phyloP scores from a whole-genome alignment of 2,113 vertebrate species.

The Misgurnus mizolepis region DNA sequence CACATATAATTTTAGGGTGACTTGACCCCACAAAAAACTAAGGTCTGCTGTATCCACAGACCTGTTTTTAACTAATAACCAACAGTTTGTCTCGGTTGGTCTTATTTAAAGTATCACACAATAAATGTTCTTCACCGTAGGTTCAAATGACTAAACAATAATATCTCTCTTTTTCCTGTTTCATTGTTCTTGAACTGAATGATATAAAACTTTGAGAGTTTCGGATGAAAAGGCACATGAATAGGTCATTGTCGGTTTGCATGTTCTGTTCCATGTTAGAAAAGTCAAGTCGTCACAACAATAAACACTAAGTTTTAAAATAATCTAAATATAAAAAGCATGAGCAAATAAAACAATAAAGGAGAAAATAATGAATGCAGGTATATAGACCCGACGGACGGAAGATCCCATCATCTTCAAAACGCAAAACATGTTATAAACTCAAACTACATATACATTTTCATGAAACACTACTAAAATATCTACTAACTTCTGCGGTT shows the following conservation, averaged over 20 bases:
- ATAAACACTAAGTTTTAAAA: background rate
- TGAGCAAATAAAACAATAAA: background rate
- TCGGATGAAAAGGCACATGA: too few species aligned
- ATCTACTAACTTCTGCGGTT: slow-evolving; percentile 54
- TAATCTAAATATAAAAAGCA: slow-evolving; percentile 25
- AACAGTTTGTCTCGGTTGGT: too few species aligned
- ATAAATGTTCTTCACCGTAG: too few species aligned
- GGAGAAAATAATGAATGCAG: background rate
- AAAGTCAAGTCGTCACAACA: slow-evolving; percentile 18
- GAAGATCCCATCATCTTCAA: slow-evolving; percentile 55
- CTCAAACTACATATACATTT: slow-evolving; percentile 57
- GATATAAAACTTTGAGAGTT: too few species aligned
- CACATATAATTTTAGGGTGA: too few species aligned
- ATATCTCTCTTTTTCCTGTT: too few species aligned
- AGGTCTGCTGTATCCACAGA: too few species aligned
- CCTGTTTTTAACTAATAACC: too few species aligned
- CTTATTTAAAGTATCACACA: too few species aligned
- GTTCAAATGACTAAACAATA: too few species aligned
- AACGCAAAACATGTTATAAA: slow-evolving; percentile 51
- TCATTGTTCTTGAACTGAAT: too few species aligned
- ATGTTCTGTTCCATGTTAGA: slow-evolving; percentile 51
- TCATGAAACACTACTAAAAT: slow-evolving; percentile 33
- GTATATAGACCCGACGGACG: slow-evolving; percentile 54
- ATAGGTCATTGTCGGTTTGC: background rate
- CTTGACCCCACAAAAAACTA: too few species aligned